Evolutionary conservation across 53 echinoderm and acorn worm genomes (phyloP).

Genomic region (Pentamera pediparva): DNA sequence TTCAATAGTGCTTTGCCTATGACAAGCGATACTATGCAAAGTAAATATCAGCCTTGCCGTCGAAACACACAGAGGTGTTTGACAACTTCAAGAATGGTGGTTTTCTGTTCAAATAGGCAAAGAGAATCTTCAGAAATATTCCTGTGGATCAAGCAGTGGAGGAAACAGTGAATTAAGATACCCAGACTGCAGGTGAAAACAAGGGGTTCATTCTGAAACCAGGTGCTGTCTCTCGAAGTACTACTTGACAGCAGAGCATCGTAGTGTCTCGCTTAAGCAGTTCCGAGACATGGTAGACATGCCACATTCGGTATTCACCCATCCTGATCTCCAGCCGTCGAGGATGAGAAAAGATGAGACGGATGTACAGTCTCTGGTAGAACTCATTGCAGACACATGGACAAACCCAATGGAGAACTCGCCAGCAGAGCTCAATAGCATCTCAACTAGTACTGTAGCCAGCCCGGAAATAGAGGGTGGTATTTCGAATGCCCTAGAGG

Average conservation of each 20-base stretch:
- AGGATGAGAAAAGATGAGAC: conserved; percentile 38
- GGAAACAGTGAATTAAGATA: conserved; percentile 41
- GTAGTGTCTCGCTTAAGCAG: conserved; percentile 4
- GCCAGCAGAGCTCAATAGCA: background rate
- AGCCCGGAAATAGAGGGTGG: background rate
- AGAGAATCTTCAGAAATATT: too few species aligned
- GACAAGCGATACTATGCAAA: conserved; percentile 36
- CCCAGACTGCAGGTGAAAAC: conserved; percentile 36
- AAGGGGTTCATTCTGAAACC: conserved; percentile 29
- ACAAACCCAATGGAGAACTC: conserved; percentile 20
- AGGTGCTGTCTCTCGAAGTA: conserved; percentile 14
- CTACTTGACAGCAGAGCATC: conserved; percentile 37
- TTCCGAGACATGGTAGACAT: conserved; percentile 10
- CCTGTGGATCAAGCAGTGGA: too few species aligned
- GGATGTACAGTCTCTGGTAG: conserved; percentile 23
- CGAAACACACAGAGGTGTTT: conserved; percentile 9
- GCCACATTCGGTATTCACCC: background rate
- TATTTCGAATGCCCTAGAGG: background rate
- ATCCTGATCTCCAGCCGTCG: conserved; percentile 42
- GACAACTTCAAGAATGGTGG: background rate
- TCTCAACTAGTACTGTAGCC: background rate
- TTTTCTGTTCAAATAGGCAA: too few species aligned
- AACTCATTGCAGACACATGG: conserved; percentile 46
- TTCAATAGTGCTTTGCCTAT: conserved; percentile 44
- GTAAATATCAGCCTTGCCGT: conserved; percentile 27